A percentile compares a stretch with the other conserved stretches of the same genome.
phyloP scores from a whole-genome alignment of 2,113 vertebrate species.

The Clarias magur region DNA sequence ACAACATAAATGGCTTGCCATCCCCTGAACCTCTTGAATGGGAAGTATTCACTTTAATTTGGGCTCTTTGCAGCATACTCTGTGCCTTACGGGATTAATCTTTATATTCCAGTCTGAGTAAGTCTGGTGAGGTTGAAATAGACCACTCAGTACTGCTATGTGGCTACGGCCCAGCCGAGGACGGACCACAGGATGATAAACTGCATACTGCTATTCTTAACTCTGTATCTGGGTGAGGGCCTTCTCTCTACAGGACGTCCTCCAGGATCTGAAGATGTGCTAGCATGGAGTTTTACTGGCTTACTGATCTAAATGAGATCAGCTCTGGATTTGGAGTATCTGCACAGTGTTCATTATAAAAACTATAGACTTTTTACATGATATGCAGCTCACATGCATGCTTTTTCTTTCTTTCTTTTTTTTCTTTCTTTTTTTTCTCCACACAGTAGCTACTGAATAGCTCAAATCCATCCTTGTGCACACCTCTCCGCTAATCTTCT shows the following conservation, averaged over 20 bases:
- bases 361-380: background rate
- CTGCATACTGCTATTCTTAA: constrained; percentile 41
- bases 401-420: background rate
- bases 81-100: background rate
- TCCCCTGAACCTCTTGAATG: background rate
- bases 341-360: constrained; percentile 44
- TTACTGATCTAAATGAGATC: constrained; percentile 59
- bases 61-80: background rate
- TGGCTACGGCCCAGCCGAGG: background rate
- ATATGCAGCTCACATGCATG: too few relatives aligned
- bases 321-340: constrained; percentile 64
- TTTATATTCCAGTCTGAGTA: background rate
- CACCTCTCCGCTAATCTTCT: constrained; percentile 1
- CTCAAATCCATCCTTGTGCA: background rate
- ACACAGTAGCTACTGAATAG: background rate
- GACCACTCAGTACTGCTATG: constrained; percentile 37
- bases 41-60: background rate
- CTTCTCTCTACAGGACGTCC: background rate
- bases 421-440: background rate
- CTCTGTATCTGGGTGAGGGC: constrained; percentile 41
- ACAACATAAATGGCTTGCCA: background rate
- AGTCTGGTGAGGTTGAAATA: constrained; percentile 26
- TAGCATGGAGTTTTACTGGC: constrained; percentile 47
- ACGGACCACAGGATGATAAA: background rate
- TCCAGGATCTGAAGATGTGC: constrained; percentile 40